phyloP scores from a whole-genome alignment of 2,113 vertebrate species.

The Ceratotherium simum region DNA sequence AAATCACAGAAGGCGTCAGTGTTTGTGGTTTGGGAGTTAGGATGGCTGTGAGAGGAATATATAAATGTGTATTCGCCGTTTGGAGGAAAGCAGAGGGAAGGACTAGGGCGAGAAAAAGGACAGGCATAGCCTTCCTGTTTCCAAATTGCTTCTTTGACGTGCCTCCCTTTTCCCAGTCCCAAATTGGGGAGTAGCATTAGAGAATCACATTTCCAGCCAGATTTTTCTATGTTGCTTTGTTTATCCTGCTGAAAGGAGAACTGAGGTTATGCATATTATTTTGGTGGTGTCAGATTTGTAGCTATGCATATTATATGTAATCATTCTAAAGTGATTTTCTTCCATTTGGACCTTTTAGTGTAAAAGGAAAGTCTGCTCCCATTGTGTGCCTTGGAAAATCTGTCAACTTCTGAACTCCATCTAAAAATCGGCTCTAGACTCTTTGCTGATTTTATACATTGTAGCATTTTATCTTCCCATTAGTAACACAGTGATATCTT shows the following conservation, averaged over 20 bases:
- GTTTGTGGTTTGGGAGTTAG: neutral
- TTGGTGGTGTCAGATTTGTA: neutral
- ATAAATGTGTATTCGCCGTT: too few species aligned
- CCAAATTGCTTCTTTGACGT: accelerated
- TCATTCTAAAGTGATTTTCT: neutral
- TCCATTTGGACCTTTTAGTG: conserved; percentile 24
- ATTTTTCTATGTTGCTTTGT: neutral
- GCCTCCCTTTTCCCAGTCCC: neutral
- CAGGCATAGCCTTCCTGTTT: neutral
- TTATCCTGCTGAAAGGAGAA: neutral
- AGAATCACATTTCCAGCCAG: neutral
- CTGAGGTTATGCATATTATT: neutral
- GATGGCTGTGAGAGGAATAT: neutral
- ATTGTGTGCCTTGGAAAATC: neutral
- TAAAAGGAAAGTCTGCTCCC: neutral
- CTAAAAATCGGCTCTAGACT: neutral
- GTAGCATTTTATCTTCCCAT: neutral
- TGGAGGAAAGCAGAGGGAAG: neutral
- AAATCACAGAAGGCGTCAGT: neutral
- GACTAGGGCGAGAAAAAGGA: neutral
- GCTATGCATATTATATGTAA: neutral
- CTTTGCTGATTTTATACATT: neutral
- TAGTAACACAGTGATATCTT: accelerated
- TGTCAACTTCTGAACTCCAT: neutral
- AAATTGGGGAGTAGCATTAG: accelerated